A percentile compares a stretch with the other conserved stretches of the same genome.
phyloP scores from a whole-genome alignment of 2,888 invertebrate genomes.

The Sesia apiformis region DNA sequence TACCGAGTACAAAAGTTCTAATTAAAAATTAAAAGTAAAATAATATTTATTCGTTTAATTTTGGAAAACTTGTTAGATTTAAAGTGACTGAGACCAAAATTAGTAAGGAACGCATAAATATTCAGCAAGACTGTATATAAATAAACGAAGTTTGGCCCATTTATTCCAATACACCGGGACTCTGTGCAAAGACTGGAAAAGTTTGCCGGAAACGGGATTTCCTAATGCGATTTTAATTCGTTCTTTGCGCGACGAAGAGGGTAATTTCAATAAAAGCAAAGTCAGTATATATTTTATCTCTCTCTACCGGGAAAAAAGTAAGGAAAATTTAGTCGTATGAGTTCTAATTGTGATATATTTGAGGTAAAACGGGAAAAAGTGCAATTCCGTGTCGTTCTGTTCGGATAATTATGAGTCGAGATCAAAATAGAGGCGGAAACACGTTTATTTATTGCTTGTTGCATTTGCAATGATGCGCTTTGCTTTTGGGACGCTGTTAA shows the following conservation, averaged over 20 bases:
- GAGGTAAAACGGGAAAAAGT: slow-evolving; percentile 14
- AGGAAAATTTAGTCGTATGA: slow-evolving; percentile 14
- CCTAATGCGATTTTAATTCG: slow-evolving; percentile 74
- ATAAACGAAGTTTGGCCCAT: slow-evolving; percentile 70
- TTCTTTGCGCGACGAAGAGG: slow-evolving; percentile 62
- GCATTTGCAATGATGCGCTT: too few species aligned
- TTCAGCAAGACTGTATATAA: slow-evolving; percentile 65
- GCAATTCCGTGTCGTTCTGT: slow-evolving; percentile 14
- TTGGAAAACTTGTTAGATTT: slow-evolving; percentile 15
- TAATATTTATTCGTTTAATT: too few species aligned
- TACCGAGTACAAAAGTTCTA: too few species aligned
- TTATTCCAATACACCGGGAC: slow-evolving; percentile 70
- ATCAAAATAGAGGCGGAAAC: background rate
- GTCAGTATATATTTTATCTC: slow-evolving; percentile 44
- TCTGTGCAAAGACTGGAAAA: slow-evolving; percentile 64
- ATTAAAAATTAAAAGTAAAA: too few species aligned
- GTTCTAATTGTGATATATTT: slow-evolving; percentile 18
- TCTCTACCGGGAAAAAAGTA: slow-evolving; percentile 20
- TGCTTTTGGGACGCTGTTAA: too few species aligned
- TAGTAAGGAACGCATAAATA: slow-evolving; percentile 62
- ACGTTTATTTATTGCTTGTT: too few species aligned
- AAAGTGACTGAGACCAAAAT: slow-evolving; percentile 55
- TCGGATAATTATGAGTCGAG: background rate
- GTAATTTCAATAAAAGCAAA: slow-evolving; percentile 66
- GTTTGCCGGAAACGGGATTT: slow-evolving; percentile 68